Percentiles rank a stretch among this genome's conserved stretches.
These are phyloP conservation scores for Philopotamus ludificatus DNA, from an alignment of 1,140 invertebrate genomes.

Conservation along the genomic window DNA sequence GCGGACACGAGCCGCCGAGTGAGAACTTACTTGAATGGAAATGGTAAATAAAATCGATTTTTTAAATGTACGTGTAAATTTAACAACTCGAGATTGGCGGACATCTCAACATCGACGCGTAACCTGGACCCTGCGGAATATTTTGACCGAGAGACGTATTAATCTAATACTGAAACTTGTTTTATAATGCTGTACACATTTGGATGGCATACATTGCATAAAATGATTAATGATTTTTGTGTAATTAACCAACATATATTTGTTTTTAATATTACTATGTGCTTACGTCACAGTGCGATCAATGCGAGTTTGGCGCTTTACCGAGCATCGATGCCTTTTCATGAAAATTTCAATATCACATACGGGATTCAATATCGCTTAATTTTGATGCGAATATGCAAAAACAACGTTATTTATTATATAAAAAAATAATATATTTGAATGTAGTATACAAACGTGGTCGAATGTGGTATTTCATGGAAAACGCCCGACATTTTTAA, in stretches of 20 bases:
- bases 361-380: too few relatives aligned
- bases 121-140: too few relatives aligned
- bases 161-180: too few relatives aligned
- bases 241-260: too few relatives aligned
- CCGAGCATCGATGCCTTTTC: too few relatives aligned
- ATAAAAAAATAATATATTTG: background rate
- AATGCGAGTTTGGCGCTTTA: too few relatives aligned
- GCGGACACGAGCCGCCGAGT: conserved; percentile 6
- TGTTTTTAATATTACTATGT: too few relatives aligned
- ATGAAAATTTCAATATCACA: too few relatives aligned
- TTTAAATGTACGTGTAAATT: background rate
- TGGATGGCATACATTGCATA: background rate
- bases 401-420: background rate
- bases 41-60: conserved; percentile 13
- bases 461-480: background rate
- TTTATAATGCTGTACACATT: background rate
- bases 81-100: background rate
- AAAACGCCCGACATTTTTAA: conserved; percentile 3
- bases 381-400: too few relatives aligned
- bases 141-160: too few relatives aligned
- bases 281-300: too few relatives aligned
- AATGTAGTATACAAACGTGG: background rate
- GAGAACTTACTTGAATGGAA: conserved; percentile 18
- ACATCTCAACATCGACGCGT: background rate
- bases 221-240: too few relatives aligned